These are phyloP conservation scores for Drosophila fungiperda DNA, from an alignment of 2,888 invertebrate species.

Conservation along the genomic window DNA sequence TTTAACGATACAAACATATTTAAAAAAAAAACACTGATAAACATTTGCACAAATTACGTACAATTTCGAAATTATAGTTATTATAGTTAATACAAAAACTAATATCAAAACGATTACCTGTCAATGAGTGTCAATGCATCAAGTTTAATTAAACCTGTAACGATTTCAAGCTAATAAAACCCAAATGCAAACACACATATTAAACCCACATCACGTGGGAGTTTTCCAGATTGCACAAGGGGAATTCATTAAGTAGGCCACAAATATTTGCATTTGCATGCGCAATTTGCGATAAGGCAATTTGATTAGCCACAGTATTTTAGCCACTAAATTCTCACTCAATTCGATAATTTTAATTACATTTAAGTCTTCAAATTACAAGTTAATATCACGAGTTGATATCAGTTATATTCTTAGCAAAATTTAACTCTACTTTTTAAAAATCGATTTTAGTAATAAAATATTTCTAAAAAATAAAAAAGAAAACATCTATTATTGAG, in stretches of 20 bases:
- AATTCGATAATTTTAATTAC: background rate
- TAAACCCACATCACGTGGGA: conserved; percentile 9
- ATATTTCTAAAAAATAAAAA: background rate
- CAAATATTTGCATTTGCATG: conserved; percentile 67
- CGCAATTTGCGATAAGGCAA: conserved; percentile 41
- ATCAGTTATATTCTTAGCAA: too few relatives aligned
- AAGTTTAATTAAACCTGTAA: conserved; percentile 68
- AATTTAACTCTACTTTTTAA: background rate
- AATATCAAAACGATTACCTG: conserved; percentile 41
- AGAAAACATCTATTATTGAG: background rate
- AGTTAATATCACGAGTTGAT: too few relatives aligned
- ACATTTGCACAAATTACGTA: conserved; percentile 3
- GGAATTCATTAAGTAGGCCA: conserved; percentile 39
- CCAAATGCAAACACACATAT: conserved; percentile 34
- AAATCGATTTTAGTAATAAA: background rate
- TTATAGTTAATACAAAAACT: conserved; percentile 16
- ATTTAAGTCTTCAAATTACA: background rate
- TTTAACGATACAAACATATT: conserved; percentile 19
- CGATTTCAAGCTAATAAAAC: conserved; percentile 51
- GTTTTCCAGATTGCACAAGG: conserved; percentile 27
- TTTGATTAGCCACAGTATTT: conserved; percentile 15
- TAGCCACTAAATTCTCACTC: background rate
- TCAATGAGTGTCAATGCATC: conserved; percentile 56
- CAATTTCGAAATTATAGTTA: conserved; percentile 26
- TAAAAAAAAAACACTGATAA: background rate